phyloP scores from a whole-genome alignment of 1,140 invertebrate genomes.

The Apis cerana region DNA sequence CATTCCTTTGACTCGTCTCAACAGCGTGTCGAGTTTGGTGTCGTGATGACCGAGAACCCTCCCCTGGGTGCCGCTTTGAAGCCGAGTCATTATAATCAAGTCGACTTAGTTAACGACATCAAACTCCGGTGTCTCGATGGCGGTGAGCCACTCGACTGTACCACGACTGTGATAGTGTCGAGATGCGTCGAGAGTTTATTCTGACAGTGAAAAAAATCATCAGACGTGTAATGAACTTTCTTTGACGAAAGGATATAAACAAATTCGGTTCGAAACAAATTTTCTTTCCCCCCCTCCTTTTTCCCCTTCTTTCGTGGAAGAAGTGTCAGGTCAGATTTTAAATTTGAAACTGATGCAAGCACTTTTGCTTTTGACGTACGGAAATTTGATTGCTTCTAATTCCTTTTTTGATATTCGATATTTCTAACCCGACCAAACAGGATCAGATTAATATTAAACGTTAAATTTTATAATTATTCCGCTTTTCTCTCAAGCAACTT shows the following conservation, averaged over 20 bases:
- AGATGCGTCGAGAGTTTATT: neutral
- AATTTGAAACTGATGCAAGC: neutral
- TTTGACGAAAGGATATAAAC: neutral
- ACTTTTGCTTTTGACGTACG: neutral
- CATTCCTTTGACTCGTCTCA: constrained; percentile 58
- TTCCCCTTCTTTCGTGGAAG: too few species aligned
- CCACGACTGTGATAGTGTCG: neutral
- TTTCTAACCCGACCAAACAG: too few species aligned
- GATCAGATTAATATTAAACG: too few species aligned
- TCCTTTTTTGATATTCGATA: too few species aligned
- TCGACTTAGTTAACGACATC: constrained; percentile 70
- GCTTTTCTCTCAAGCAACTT: too few species aligned
- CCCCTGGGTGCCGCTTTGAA: constrained; percentile 61
- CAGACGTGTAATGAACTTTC: neutral
- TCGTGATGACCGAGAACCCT: constrained; percentile 41
- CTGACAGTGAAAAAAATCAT: neutral
- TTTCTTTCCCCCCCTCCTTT: neutral
- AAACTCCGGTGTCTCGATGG: constrained; percentile 55
- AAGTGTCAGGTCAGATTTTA: neutral
- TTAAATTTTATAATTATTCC: too few species aligned
- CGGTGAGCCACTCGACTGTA: constrained; percentile 2
- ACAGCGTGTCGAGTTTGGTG: constrained; percentile 23
- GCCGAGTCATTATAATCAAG: constrained; percentile 70
- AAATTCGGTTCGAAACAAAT: neutral
- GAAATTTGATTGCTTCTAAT: too few species aligned